Base-by-base conservation (phyloP, 1,140 invertebrate genomes). In the Tetragnatha versicolor region DNA sequence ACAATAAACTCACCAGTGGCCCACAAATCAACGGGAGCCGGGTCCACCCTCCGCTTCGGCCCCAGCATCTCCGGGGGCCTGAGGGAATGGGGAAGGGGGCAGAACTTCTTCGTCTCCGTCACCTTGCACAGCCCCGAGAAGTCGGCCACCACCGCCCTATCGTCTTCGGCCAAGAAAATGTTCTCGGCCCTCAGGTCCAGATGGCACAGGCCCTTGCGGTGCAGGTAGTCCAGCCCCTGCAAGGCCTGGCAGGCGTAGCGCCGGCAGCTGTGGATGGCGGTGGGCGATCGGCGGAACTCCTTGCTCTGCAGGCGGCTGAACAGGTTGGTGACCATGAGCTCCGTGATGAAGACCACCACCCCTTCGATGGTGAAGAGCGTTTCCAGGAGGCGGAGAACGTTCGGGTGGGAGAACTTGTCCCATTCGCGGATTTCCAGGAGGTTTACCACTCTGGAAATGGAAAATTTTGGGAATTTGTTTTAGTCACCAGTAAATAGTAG, bases 181-280 rank as follows among this genome's bases (percentile, higher is more conserved):
- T 77, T 77, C 35, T 77, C 73, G 7, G 73, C 60, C 45, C 73
- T 65, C 27, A 77, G 42, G 29, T 77, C 73, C 31, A 77, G 17
- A n/a, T 77, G 73, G 45, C 73, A 77, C 3, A 77, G 47, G 0
- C 55, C n/a, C 17, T 6, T 6, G 1, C 33, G 29, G 60, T 77
- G 73, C 7, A 77, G 61, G 12, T 77, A 76, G 9, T 25, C 12
- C 7, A 65, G 17, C 7, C 68, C 68, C 14, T 25, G 29, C n/a
- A 70, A 14, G 2, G 37, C 58, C 49, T 75, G 72, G 7, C 47
- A 12, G 4, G 73, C 73, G n/a, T 51, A 66, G n/a, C 27, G n/a
- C 10, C 73, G 42, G 42, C 73, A 77, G 29, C 29, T 35, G 0
- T 77, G 60, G 2, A 39, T 20, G 1, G 45, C 61, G 1, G 37